Conservation (phyloP, 2,797 vertebrate species). For the Varecia variegata region DNA sequence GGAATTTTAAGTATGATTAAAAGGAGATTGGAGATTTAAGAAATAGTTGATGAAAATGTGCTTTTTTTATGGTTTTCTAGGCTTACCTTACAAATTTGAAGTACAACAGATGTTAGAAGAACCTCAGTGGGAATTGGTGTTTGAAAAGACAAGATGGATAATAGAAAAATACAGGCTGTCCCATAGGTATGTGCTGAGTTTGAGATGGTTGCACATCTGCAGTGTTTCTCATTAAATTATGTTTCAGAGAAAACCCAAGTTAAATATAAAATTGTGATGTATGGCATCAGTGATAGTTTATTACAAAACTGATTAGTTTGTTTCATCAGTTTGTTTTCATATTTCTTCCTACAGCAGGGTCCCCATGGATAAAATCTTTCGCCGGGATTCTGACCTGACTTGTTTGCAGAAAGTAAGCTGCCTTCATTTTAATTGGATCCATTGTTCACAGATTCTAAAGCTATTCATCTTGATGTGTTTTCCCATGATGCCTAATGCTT, state of each 20-base stretch:
- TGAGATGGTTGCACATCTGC: slow-evolving; percentile 35
- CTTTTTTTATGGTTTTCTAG: slow-evolving; percentile 82
- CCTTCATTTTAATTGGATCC: slow-evolving; percentile 63
- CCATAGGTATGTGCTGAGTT: slow-evolving; percentile 85
- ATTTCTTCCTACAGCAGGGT: slow-evolving; percentile 87
- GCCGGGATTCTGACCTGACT: slow-evolving; percentile 93
- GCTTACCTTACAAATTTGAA: slow-evolving; percentile 95
- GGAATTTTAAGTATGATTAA: slow-evolving; percentile 60
- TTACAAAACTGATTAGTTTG: neutral
- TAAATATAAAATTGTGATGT: slow-evolving; percentile 12
- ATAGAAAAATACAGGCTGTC: slow-evolving; percentile 93
- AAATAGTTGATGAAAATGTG: slow-evolving; percentile 42
- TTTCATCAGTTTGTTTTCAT: slow-evolving; percentile 64
- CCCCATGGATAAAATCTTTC: slow-evolving; percentile 94
- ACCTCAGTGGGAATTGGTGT: slow-evolving; percentile 92
- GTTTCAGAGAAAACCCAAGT: slow-evolving; percentile 37
- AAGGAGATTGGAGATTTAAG: slow-evolving; percentile 52
- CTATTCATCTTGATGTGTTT: slow-evolving; percentile 55
- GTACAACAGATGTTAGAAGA: slow-evolving; percentile 90
- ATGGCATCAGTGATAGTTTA: slow-evolving; percentile 37
- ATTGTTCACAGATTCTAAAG: slow-evolving; percentile 56
- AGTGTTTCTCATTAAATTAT: slow-evolving; percentile 49
- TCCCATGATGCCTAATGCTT: slow-evolving; percentile 52
- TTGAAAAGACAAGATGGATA: slow-evolving; percentile 95
- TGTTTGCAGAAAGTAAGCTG: slow-evolving; percentile 95